Base-by-base conservation (phyloP, 2,113 vertebrate genomes). In the Polypterus senegalus region DNA sequence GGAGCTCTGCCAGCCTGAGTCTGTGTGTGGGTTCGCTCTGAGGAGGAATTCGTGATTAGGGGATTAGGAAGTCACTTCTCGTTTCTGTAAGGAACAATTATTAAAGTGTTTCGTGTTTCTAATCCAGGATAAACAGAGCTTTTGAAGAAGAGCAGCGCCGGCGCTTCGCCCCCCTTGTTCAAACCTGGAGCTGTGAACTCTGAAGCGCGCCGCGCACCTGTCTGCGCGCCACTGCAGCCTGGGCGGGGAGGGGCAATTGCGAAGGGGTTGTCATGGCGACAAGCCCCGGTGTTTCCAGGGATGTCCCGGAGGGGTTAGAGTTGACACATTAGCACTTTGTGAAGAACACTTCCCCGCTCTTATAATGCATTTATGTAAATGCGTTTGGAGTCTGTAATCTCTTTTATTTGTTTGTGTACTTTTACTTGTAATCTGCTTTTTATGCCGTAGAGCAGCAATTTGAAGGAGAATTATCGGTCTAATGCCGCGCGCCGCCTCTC, bases 31-130 rank as follows among this genome's bases (percentile, higher is more conserved):
- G 80, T 79, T 82, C 69, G 82, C 85, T 88, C 83, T 85, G 85
- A 88, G 85, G 85, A 84, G 85, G 86, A 88, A 88, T 88, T 83
- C 84, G 83, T 88, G 85, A 88, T 88, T 88, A 88, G 83, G 79
- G 85, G 85, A 86, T 88, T 88, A 86, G 84, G 78, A 83, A 88
- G 84, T 81, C 83, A 81, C 82, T 86, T 86, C 84, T 79, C 85
- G 85, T 82, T 88, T 88, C 84, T 86, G 79, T 81, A 79, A 85
- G 85, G 84, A 88, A 88, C 85, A 88, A 88, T 88, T 88, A 88
- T 88, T 88, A 88, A 85, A 83, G 86, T 85, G 27, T 84, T 84
- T 85, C 83, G 85, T 85, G 84, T 88, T 82, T 86, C 83, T 88
- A 88, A 88, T 86, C 85, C 85, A 79, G 85, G 85, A 88, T 88